Evolutionary conservation across 2,888 invertebrate species (phyloP), one percentile per base, ranked within the genome.

Genomic region (Baccha elongata): DNA sequence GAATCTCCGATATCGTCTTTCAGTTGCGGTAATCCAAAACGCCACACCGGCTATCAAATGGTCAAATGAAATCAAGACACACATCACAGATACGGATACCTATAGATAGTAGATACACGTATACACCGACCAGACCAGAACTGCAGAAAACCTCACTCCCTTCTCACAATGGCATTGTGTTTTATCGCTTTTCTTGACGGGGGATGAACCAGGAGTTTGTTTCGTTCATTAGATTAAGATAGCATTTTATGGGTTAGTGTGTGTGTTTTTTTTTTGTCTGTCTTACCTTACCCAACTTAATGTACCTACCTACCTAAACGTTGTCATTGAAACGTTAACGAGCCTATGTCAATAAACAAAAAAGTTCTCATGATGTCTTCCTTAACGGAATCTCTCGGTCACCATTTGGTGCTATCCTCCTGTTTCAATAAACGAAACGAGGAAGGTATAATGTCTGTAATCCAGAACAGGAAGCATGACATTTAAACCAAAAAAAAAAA

Each of bases 141-240:
- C 40, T 42, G 44, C 53, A 46, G 15, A 53, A 42, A 65, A 42
- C 71, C 58, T 60, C 68, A 46, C 60, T 46, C 53, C 55, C 68
- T 80, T 68, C 68, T 32, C 74, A 73, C 42, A 65, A 74, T 21
- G 68, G 35, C 74, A 74, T 80, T 73, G 40, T 55, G 50, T 80
- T 80, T 80, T 74, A 53, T n/a, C 17, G 48, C 55, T 46, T n/a
- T n/a, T 48, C 48, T 60, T 42, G 48, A 35, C 62, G 53, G 40
- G 35, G 35, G 15, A 0, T 15, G 21, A 71, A 58, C 35, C 50
- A 52, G 52, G 62, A 60, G 35, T 37, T 68, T 46, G 62, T 26
- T 48, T 73, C 67, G 73, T 79, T 79, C 73, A 79, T 79, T 79
- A 79, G 79, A 74, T 73, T 53, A 58, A 76, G 76, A 76, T 55